A percentile compares a stretch with the other conserved stretches of the same genome.
These are phyloP conservation scores for Cerceris ruficornis DNA, from an alignment of 2,888 invertebrate genomes.

Conservation along the genomic window DNA sequence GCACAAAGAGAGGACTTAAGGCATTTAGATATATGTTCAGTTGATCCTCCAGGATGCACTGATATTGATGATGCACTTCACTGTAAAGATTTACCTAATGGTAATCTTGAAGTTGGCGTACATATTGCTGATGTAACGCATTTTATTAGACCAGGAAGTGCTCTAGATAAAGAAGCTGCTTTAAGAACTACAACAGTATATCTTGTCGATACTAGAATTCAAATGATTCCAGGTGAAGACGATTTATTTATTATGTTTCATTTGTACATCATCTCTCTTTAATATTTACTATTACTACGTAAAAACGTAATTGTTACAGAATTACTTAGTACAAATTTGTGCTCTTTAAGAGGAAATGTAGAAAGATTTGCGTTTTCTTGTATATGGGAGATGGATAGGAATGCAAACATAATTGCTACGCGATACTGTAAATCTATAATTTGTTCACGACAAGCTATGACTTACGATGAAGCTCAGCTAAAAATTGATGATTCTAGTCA, in stretches of 20 bases:
- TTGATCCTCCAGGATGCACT: constrained; percentile 99
- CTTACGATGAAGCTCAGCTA: constrained; percentile 97
- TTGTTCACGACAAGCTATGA: constrained; percentile 94
- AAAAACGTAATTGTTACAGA: constrained; percentile 83
- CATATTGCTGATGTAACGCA: constrained; percentile 99
- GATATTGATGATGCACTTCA: constrained; percentile 99
- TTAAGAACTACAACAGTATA: constrained; percentile 98
- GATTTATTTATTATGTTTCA: not conserved
- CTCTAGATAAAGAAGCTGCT: constrained; percentile 96
- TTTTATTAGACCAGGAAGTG: constrained; percentile 96
- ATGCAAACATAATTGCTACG: constrained; percentile 91
- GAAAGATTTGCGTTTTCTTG: constrained; percentile 98
- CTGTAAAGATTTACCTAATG: constrained; percentile 89
- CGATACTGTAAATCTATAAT: constrained; percentile 97
- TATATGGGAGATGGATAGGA: constrained; percentile 94
- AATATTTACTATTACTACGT: no score
- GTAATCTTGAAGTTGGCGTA: constrained; percentile 94
- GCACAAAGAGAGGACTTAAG: constrained; percentile 92
- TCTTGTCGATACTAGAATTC: constrained; percentile 94
- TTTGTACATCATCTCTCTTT: no score
- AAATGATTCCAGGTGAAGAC: constrained; percentile 88
- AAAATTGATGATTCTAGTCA: constrained; percentile 92
- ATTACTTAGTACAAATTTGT: constrained; percentile 96
- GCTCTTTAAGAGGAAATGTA: constrained; percentile 94
- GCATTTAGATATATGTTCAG: constrained; percentile 93